Evolutionary conservation across 2,888 invertebrate genomes (phyloP).

Genomic region (Dendrolimus pini): DNA sequence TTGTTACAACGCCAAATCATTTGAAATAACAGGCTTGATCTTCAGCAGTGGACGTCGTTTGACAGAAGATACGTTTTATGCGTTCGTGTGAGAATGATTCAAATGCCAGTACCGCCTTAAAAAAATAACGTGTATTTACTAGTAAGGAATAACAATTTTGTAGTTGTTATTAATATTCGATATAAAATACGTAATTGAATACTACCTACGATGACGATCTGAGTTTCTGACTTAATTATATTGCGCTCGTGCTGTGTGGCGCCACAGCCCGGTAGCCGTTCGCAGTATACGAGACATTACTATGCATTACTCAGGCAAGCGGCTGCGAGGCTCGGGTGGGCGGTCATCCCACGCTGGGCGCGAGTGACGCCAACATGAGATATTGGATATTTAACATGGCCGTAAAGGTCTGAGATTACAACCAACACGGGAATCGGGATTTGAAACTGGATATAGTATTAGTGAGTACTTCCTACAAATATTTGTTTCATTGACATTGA

Average conservation of each 20-base stretch:
- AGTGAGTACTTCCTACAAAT: slow-evolving; percentile 3
- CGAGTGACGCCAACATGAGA: slow-evolving; percentile 4
- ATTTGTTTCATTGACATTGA: too few relatives aligned
- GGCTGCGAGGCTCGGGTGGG: not conserved
- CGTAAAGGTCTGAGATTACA: not conserved
- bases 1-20: too few relatives aligned
- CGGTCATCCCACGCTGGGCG: not conserved
- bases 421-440: slow-evolving; percentile 10
- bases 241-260: slow-evolving; percentile 1
- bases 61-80: too few relatives aligned
- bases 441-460: slow-evolving; percentile 7
- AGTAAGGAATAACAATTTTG: too few relatives aligned
- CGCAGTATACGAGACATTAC: not conserved
- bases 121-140: too few relatives aligned
- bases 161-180: too few relatives aligned
- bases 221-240: slow-evolving; percentile 7
- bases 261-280: slow-evolving; percentile 2
- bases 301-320: not conserved
- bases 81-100: too few relatives aligned
- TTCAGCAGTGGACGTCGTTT: too few relatives aligned
- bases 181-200: not conserved
- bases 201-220: slow-evolving; percentile 4
- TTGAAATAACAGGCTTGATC: too few relatives aligned
- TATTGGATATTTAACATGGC: slow-evolving; percentile 2
- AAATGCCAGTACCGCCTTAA: too few relatives aligned